Evolutionary conservation across 2,888 invertebrate genomes (phyloP), one percentile per base, ranked within the genome.

Genomic region (Apodemia mormo): DNA sequence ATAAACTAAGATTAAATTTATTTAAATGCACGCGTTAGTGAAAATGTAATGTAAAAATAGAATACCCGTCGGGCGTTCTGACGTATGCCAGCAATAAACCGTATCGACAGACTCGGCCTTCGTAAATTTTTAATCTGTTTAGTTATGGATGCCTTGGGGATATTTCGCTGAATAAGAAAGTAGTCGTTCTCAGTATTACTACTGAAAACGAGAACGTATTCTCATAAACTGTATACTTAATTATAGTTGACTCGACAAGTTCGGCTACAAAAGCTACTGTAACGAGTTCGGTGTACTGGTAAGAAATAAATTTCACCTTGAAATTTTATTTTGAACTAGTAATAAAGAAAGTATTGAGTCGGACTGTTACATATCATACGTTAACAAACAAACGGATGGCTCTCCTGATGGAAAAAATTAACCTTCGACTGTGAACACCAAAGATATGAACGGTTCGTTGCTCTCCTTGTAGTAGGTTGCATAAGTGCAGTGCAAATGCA

Each of bases 51-150:
- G 10, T 30, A 58, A 58, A 58, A 58, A 58, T 58, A 58, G 58
- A 58, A 58, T 30, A 58, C 58, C 29, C 45, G 10, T 45, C 58
- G 4, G 4, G 29, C 58, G 58, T 29, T 30, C 30, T 30, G 58
- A 52, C 52, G 52, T 52, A 52, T 22, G 58, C 58, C 12, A 58
- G 58, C 58, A 58, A 58, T 10, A 58, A 58, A 58, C 58, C 30
- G 12, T 30, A 58, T 58, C 58, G 58, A 58, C 58, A 30, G 58
- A 58, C 58, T 58, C 58, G 58, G 12, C 58, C 58, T 58, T 30
- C 58, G 58, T 58, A 10, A 30, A 58, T 30, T 30, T 12, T 58
- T 30, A 58, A 58, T 58, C 58, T 29, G 58, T 58, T 58, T 58
- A 58, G 12, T 1, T n/a, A 52, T 58, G 30, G n/a, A 9, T 4